Evolutionary conservation across 1,140 invertebrate genomes (phyloP), one percentile per base, ranked within the genome.

Genomic region (Branchinecta lindahli): DNA sequence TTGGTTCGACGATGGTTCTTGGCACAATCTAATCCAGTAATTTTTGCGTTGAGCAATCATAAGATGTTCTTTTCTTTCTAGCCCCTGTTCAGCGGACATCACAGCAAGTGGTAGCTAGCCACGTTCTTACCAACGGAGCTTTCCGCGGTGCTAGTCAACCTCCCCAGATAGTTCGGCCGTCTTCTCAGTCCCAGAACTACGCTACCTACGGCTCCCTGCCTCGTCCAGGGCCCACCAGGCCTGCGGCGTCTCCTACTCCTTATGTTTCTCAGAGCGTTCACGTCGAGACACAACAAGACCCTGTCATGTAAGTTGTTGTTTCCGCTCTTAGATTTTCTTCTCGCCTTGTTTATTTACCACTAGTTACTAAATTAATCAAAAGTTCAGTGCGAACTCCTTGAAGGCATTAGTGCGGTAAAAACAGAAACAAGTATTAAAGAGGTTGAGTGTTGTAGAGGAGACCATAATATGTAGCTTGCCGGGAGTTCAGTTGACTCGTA

Each of bases 51-150:
- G n/a, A 44, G 18, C 18, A 4, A 8, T 68, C n/a, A n/a, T n/a
- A n/a, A n/a, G n/a, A n/a, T 68, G 0, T 18, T 18, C 3, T 68
- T 65, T n/a, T 67, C 8, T 21, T 15, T 21, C 8, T 18, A 21
- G 20, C 66, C 44, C 15, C 66, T 44, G 66, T 67, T 61, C 33
- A 69, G 45, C 4, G 8, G 68, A 21, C 68, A 69, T 33, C 33
- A 33, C 33, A 67, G 20, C 66, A 67, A 12, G 15, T 33, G 45
- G 15, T 33, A 67, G 45, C 10, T 67, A 15, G 66, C 45, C 66
- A n/a, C 44, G 46, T 69, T 6, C 46, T 69, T 33, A 69, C 68
- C 45, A 69, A 69, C 47, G 68, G 68, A 69, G 46, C 68, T 52
- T 45, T 69, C 45, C 45, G 68, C 44, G 12, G 21, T 12, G 33